phyloP scores from a whole-genome alignment of 1,140 invertebrate species.

The Diplogasteroides magnus region DNA sequence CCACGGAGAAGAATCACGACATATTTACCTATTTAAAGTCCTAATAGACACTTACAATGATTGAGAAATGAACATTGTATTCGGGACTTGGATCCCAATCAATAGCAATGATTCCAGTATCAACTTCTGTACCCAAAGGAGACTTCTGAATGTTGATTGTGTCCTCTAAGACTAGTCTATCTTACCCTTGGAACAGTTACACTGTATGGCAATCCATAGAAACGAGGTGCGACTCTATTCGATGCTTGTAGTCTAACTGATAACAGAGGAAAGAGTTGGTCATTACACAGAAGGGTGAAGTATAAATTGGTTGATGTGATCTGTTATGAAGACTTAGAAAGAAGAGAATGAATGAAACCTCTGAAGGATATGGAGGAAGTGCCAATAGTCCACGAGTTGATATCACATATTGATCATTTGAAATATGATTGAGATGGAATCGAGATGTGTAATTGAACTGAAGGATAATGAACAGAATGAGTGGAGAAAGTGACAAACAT shows the following conservation, averaged over 20 bases:
- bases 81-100: slow-evolving; percentile 38
- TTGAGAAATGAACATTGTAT: slow-evolving; percentile 34
- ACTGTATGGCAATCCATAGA: slow-evolving; percentile 44
- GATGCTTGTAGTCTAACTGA: slow-evolving; percentile 42
- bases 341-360: neutral
- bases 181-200: slow-evolving; percentile 12
- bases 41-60: slow-evolving; percentile 26
- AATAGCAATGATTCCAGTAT: slow-evolving; percentile 37
- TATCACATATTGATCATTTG: slow-evolving; percentile 47
- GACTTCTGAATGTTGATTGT: slow-evolving; percentile 14
- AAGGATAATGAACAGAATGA: slow-evolving; percentile 7
- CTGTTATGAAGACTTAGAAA: slow-evolving; percentile 5
- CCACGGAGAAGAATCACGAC: too few species aligned
- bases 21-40: too few species aligned
- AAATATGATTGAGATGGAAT: slow-evolving; percentile 27
- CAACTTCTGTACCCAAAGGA: slow-evolving; percentile 30
- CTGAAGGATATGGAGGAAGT: slow-evolving; percentile 47
- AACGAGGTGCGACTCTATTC: slow-evolving; percentile 34
- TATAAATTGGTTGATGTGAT: slow-evolving; percentile 50
- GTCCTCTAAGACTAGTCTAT: too few species aligned
- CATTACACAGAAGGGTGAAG: slow-evolving; percentile 49
- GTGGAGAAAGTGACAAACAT: neutral
- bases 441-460: slow-evolving; percentile 35
- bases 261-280: slow-evolving; percentile 43
- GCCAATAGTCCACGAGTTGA: slow-evolving; percentile 25